A percentile compares a stretch with the other conserved stretches of the same genome.
These are phyloP conservation scores for Ephialtes manifestator DNA, from an alignment of 2,888 invertebrate genomes.

Conservation along the genomic window DNA sequence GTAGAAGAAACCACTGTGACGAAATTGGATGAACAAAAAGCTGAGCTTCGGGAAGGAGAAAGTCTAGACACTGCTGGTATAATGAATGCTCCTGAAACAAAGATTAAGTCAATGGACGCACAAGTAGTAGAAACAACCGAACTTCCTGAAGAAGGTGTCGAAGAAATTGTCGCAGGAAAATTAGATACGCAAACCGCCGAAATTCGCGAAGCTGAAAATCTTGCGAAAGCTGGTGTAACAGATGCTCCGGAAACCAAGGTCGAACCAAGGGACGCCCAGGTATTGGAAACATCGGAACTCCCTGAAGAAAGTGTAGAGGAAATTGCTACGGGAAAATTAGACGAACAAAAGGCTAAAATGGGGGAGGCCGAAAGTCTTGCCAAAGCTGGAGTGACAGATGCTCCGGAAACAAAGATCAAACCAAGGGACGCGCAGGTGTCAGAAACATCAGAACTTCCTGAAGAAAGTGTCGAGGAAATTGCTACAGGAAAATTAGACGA, in stretches of 20 bases:
- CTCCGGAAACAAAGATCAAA: constrained; percentile 7
- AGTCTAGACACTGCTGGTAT: constrained; percentile 31
- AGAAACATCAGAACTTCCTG: constrained; percentile 39
- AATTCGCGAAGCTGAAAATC: constrained; percentile 18
- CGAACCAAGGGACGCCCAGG: neutral
- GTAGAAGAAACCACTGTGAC: constrained; percentile 11
- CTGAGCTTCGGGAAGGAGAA: constrained; percentile 24
- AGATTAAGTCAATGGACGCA: constrained; percentile 9
- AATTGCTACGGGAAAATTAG: neutral
- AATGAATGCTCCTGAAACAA: constrained; percentile 45
- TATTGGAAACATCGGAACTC: neutral
- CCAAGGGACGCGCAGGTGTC: constrained; percentile 23
- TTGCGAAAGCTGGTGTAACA: constrained; percentile 28
- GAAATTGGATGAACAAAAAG: constrained; percentile 30
- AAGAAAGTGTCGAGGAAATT: constrained; percentile 41
- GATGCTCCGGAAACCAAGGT: constrained; percentile 7
- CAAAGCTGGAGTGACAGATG: neutral
- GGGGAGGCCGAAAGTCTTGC: neutral
- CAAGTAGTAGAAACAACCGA: constrained; percentile 11
- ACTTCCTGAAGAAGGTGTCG: constrained; percentile 34
- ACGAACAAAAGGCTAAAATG: constrained; percentile 1
- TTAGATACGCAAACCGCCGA: constrained; percentile 16
- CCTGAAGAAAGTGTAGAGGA: constrained; percentile 25
- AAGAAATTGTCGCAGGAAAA: constrained; percentile 35
- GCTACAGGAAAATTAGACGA: constrained; percentile 26